Evolutionary conservation across 2,888 invertebrate species (phyloP), one percentile per base, ranked within the genome.

Genomic region (Venusia cambrica): DNA sequence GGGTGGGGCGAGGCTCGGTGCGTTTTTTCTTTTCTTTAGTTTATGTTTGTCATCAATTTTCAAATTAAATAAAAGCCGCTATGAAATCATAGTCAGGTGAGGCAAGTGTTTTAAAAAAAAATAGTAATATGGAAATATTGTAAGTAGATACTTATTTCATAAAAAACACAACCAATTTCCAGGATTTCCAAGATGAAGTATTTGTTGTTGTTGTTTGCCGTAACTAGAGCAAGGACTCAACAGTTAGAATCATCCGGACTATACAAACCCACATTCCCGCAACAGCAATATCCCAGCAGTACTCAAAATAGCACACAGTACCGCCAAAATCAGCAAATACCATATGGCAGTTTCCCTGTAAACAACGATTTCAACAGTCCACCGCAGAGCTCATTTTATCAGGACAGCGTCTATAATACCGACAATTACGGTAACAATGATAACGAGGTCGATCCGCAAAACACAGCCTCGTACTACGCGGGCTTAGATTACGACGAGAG

Each of bases 401-500:
- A 79, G 36, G 75, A 78, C 14, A 51, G 52, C 25, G 54, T 58
- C 29, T 75, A 70, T 39, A 72, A 68, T 27, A 73, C 78, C 1
- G 76, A 80, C 37, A 60, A 56, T 16, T 84, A 68, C 20, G 68
- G 70, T 5, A 67, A 77, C 2, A 64, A 72, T 17, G 75, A 76
- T 3, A 83, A 81, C 40, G 80, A 79, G 13, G 59, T 79, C 9
- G 83, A 87, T 47, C 75, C 78, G 1, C 75, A 74, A 43, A 80
- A 74, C 31, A 73, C 76, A 2, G 74, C 77, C 1, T 65, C 60
- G 9, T 84, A 77, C 36, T 84, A 87, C 29, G 81, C 84, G 4
- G 80, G 79, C 1, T 60, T 83, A 36, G 87, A 87, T 48, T 79
- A 76, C 30, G 83, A 84, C 24, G 81, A 87, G 44, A 62, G 81